Evolutionary conservation across 2,888 invertebrate genomes (phyloP).

Genomic region (Sialis fuliginosa): DNA sequence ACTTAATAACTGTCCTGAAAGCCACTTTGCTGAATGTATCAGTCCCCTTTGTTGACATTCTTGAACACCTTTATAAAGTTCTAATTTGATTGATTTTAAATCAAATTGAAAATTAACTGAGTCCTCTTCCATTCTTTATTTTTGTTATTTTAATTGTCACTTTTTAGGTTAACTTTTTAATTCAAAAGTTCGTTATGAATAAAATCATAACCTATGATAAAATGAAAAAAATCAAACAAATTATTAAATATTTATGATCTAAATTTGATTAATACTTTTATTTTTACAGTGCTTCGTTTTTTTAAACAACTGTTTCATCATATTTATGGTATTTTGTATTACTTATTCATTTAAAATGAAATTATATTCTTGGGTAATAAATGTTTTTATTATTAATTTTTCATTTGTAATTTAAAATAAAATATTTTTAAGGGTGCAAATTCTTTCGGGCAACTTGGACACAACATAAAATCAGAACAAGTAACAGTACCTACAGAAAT

Average conservation of each 20-base stretch:
- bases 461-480: slow-evolving; percentile 48
- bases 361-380: slow-evolving; percentile 19
- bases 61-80: slow-evolving; percentile 41
- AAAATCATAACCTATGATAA: too few species aligned
- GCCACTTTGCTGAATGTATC: slow-evolving; percentile 70
- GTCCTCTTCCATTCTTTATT: slow-evolving; percentile 7
- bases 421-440: slow-evolving; percentile 50
- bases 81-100: slow-evolving; percentile 42
- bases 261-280: background rate
- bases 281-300: background rate
- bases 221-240: too few species aligned
- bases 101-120: slow-evolving; percentile 25
- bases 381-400: background rate
- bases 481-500: slow-evolving; percentile 36
- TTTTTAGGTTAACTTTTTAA: background rate
- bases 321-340: too few species aligned
- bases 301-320: background rate
- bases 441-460: slow-evolving; percentile 64
- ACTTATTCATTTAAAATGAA: background rate
- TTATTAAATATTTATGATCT: background rate
- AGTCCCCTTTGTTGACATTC: slow-evolving; percentile 70
- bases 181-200: background rate
- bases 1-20: slow-evolving; percentile 68
- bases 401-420: background rate
- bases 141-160: background rate